Conservation (phyloP, 2,113 vertebrate species). For the Poeciliopsis prolifica region DNA sequence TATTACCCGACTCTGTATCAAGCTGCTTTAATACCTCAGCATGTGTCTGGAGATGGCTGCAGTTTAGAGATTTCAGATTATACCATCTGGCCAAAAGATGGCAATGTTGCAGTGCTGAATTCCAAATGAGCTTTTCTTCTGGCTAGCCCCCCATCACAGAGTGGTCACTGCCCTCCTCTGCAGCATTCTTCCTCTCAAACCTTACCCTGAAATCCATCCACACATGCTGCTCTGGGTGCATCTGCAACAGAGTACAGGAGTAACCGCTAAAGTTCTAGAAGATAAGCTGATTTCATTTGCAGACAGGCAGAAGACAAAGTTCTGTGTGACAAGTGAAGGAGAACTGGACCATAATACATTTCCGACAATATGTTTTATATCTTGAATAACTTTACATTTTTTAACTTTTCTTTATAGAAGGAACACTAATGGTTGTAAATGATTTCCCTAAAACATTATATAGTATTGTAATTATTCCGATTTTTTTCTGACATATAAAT, state of each 20-base stretch:
- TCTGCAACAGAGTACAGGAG: constrained; percentile 51
- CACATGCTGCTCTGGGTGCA: constrained; percentile 53
- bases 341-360: constrained; percentile 27
- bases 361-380: not conserved
- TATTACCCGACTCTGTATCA: constrained; percentile 45
- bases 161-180: constrained; percentile 55
- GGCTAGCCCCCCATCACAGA: constrained; percentile 50
- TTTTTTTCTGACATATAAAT: constrained; percentile 12
- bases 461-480: constrained; percentile 8
- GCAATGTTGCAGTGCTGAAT: constrained; percentile 94
- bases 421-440: not conserved
- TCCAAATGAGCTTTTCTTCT: constrained; percentile 60
- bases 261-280: constrained; percentile 59
- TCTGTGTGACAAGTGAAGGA: constrained; percentile 39
- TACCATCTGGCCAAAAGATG: constrained; percentile 89
- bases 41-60: constrained; percentile 33
- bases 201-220: constrained; percentile 52
- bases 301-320: constrained; percentile 41
- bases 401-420: not conserved
- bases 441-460: constrained; percentile 6
- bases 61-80: constrained; percentile 41
- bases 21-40: constrained; percentile 31
- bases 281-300: constrained; percentile 57
- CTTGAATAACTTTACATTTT: not conserved
- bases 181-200: constrained; percentile 57